A percentile compares a stretch with the other conserved stretches of the same genome.
phyloP scores from a whole-genome alignment of 2,888 invertebrate genomes.

The Liodrosophila aerea region DNA sequence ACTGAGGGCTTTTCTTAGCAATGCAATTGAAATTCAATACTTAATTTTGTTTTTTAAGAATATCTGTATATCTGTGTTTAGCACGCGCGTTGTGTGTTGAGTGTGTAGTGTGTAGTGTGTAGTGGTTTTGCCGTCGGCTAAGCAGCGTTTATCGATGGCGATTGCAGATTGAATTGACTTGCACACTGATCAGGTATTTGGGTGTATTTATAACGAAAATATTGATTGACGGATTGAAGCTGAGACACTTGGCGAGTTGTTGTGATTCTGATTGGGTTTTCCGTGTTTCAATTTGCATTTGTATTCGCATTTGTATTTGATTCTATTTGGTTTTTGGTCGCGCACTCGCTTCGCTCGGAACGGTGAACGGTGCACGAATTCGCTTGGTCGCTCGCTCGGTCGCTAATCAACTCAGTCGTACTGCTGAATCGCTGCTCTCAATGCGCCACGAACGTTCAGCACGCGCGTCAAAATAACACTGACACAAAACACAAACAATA shows the following conservation, averaged over 20 bases:
- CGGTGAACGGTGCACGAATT: constrained; percentile 27
- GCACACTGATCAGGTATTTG: constrained; percentile 21
- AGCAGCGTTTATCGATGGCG: constrained; percentile 25
- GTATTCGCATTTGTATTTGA: too few relatives aligned
- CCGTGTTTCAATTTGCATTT: too few relatives aligned
- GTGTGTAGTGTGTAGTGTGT: too few relatives aligned
- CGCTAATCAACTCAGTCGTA: constrained; percentile 20
- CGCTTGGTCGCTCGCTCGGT: constrained; percentile 17
- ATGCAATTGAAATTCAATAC: background rate
- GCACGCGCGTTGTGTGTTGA: constrained; percentile 25
- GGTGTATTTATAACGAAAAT: background rate
- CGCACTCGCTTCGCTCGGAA: constrained; percentile 24
- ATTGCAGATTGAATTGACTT: constrained; percentile 11
- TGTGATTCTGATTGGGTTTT: too few relatives aligned
- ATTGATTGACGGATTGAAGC: background rate
- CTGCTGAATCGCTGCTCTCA: constrained; percentile 51
- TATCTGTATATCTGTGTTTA: background rate
- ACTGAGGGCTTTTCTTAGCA: constrained; percentile 17
- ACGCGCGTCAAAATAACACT: constrained; percentile 83
- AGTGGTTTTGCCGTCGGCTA: constrained; percentile 67
- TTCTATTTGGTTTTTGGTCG: background rate
- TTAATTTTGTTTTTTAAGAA: background rate
- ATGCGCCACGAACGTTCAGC: constrained; percentile 80
- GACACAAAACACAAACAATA: constrained; percentile 82
- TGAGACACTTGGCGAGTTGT: too few relatives aligned